Conservation (phyloP, 2,888 invertebrate species). For the Nebria brevicollis region DNA sequence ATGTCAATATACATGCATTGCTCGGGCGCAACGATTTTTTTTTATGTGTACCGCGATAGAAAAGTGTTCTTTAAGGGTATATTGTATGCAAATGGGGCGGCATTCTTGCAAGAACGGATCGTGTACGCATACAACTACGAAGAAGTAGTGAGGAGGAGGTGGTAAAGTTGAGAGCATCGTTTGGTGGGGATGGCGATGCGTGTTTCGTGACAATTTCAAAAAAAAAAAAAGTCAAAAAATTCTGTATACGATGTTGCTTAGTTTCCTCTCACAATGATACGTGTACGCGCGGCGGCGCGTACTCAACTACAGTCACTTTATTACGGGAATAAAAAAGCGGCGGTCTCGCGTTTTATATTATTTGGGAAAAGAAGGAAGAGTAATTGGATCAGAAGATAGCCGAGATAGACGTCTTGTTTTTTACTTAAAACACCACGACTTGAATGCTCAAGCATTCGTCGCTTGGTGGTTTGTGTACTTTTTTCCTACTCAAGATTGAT, state of each 20-base stretch:
- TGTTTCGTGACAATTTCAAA: constrained; percentile 1
- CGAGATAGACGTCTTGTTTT: no score
- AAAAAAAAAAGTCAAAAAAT: neutral
- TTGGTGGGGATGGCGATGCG: neutral
- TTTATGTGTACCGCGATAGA: constrained; percentile 51
- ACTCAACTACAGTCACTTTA: neutral
- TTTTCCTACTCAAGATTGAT: no score
- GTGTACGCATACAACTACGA: constrained; percentile 9
- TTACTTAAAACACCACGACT: no score
- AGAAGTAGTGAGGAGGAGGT: neutral
- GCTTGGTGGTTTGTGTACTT: no score
- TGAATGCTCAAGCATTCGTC: no score
- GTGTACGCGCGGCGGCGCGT: neutral
- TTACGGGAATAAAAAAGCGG: neutral
- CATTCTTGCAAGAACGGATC: constrained; percentile 56
- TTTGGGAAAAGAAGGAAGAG: neutral
- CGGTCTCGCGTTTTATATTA: neutral
- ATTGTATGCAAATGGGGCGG: constrained; percentile 60
- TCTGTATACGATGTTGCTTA: no score
- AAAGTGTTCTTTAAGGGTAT: constrained; percentile 60
- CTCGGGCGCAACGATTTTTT: constrained; percentile 26
- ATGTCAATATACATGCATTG: constrained; percentile 33
- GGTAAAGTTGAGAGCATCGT: neutral
- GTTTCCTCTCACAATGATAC: neutral
- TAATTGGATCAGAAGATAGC: constrained; percentile 8